Evolutionary conservation across 2,797 vertebrate species (phyloP), one percentile per base, ranked within the genome.

Genomic region (Phataginus tetradactyla): DNA sequence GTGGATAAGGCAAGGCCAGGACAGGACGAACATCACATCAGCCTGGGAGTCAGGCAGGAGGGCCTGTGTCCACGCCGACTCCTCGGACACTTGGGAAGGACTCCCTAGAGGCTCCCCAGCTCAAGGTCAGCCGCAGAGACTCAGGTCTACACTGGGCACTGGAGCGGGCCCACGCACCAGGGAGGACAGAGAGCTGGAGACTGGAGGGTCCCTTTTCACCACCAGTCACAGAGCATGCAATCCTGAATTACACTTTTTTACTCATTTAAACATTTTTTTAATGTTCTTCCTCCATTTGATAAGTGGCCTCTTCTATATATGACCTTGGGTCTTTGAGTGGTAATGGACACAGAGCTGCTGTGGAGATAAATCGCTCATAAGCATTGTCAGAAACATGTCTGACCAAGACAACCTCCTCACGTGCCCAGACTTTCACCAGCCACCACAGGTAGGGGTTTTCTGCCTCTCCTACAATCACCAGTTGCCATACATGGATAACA

Each of bases 11-110:
- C 27, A 12, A 63, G n/a, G 27, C 21, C 25, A 11, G 61, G 25
- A 2, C 9, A 14, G 20, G 68, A 57, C 1, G 1, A 7, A 11
- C 39, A 3, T 0, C 0, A 12, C n/a, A 1, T 8, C 23, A 3
- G 23, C 23, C 37, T 4, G 32, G 14, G 27, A 2, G 5, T 3
- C 17, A 5, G 11, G 37, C 32, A 3, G 57, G 39, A 37, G 13
- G 53, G 11, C 2, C 7, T 8, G 0, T 0, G 11, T 5, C 32
- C 8, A 0, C n/a, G 25, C 69, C 93, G 25, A 3, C 0, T 64
- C 63, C 42, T 32, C 12, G 2, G 4, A 7, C 5, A 12, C 4
- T 0, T 3, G n/a, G 37, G 18, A 6, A 39, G 63, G 21, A 0
- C 8, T 39, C 53, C 1, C 21, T 3, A 1, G 39, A 6, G 4